Evolutionary conservation across 2,888 invertebrate species (phyloP), one percentile per base, ranked within the genome.

Genomic region (Clistopyga incitator): DNA sequence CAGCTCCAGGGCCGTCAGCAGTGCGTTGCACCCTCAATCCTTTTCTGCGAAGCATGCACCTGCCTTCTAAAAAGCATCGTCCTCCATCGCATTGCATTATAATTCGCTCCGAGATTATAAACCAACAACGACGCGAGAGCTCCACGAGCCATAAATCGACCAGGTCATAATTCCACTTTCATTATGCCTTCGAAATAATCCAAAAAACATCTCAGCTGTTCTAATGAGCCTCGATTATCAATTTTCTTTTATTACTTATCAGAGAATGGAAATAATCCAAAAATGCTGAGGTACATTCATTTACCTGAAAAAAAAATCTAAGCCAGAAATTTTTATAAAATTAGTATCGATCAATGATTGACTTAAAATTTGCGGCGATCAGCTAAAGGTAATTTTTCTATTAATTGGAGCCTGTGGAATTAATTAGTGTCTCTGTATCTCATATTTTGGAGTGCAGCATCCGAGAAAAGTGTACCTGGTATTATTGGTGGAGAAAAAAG

Each of bases 1-100:
- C 64, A 61, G 47, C 65, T 65, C 78, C 81, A 84, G 81, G 78
- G 81, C 81, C 78, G 81, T 81, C 23, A 54, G 42, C 65, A 76
- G n/a, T 70, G 54, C 68, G 68, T n/a, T 47, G 68, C 64, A 71
- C 78, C 71, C 78, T 25, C 23, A 65, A 75, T 47, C 67, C 42
- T 78, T 75, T 61, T 34, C 45, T 54, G 6, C 29, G n/a, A 59
- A 64, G n/a, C 20, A 52, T 56, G 42, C 20, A 71, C 42, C 38
- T 6, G 61, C 38, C 38, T 38, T 64, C 38, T 6, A 20, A 3
- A 3, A 64, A 64, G 10, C 18, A 64, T 64, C 38, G 38, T 64
- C 10, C 64, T 64, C 18, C n/a, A 70, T 29, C 29, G 47, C 52
- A 47, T 6, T 38, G 61, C 11, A 61, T 59, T 18, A 65, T 18